Base-by-base conservation (phyloP, 2,113 vertebrate species). In the Centrocercus urophasianus region DNA sequence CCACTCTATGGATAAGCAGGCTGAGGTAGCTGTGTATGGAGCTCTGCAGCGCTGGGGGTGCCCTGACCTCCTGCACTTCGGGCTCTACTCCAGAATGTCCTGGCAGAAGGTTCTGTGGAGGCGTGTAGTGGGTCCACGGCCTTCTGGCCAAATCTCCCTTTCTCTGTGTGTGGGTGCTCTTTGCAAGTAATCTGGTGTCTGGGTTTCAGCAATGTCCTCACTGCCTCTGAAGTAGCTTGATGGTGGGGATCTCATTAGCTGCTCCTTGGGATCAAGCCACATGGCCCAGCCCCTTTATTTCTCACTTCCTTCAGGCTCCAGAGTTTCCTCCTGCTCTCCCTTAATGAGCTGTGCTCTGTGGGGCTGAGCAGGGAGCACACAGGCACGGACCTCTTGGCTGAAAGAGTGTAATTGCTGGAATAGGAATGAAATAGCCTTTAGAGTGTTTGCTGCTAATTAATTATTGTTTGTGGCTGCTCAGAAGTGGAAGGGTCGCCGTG, bases 301-400 rank as follows among this genome's bases (percentile, higher is more conserved):
- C 10, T 27, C 28, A 38, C 36, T 70, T 91, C 42, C 77, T 78
- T 70, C 4, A 10, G 82, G 38, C 81, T 66, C 59, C 2, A 24
- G 76, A 13, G 36, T 91, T 93, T 92, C 81, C 80, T 93, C 71
- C 47, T 60, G 86, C 56, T 95, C 32, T 92, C 45, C 43, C n/a
- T 59, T 95, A 89, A 96, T 73, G 90, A 96, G 70, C 76, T 91
- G 82, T 81, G 57, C 70, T 82, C 73, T 63, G 43, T 18, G 22
- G 20, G n/a, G 43, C 43, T 85, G 74, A 93, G 83, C 48, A 76
- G 66, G 83, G 77, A 63, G 22, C 2, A 2, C 13, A 3, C 82
- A 54, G 66, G 83, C 80, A 14, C 32, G 20, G 77, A 88, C 16
- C 25, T 86, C 71, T 90, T 9, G 8, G 45, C 80, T 90, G 75